Conservation (phyloP, 2,113 vertebrate species). For the Centropus bengalensis region DNA sequence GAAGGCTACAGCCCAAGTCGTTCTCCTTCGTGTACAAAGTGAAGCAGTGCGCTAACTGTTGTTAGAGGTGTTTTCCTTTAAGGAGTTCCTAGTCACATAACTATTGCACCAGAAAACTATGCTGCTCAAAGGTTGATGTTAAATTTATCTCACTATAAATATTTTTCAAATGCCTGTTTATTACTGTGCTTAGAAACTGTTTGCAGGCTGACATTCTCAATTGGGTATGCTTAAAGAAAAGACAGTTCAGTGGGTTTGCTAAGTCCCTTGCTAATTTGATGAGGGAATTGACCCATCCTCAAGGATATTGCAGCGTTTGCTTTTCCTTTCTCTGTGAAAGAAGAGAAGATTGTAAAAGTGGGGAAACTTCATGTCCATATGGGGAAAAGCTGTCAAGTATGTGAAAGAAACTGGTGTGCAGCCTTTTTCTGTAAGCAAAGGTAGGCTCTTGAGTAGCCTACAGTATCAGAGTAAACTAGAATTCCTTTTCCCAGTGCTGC, state of each 20-base stretch:
- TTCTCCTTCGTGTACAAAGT: neutral
- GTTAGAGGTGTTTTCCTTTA: neutral
- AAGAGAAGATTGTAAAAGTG: neutral
- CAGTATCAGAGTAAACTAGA: neutral
- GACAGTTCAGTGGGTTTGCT: neutral
- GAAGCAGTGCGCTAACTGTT: neutral
- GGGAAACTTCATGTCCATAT: neutral
- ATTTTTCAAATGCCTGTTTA: constrained; percentile 18
- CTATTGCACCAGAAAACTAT: neutral
- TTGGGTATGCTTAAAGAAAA: neutral
- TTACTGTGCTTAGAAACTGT: neutral
- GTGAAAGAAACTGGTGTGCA: neutral
- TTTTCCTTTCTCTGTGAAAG: neutral
- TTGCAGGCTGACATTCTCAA: neutral
- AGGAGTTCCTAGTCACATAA: neutral
- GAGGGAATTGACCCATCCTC: neutral
- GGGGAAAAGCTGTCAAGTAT: neutral
- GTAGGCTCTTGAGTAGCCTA: neutral
- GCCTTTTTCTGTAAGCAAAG: neutral
- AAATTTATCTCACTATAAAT: constrained; percentile 62
- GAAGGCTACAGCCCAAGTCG: neutral
- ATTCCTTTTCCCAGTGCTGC: neutral
- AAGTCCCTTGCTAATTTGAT: neutral
- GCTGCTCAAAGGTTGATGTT: constrained; percentile 44
- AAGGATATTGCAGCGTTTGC: neutral